A percentile compares a stretch with the other conserved stretches of the same genome.
Evolutionary conservation across 1,140 invertebrate species (phyloP).

Genomic region (Panagrolaimus sp.): DNA sequence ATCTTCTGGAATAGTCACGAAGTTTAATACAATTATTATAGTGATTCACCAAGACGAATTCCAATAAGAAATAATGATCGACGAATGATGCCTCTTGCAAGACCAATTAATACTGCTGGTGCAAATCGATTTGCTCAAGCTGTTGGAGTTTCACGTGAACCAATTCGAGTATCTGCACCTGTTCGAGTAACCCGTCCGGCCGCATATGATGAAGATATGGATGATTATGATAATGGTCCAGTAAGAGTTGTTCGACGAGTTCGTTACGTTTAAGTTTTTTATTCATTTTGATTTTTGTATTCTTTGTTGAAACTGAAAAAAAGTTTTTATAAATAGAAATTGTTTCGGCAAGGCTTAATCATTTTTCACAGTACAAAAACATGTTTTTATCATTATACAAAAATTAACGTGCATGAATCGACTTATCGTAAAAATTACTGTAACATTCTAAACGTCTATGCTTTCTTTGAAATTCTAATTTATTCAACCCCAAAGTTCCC

Average conservation of each 20-base stretch:
- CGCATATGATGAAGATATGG: constrained; percentile 2
- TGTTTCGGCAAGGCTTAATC: too few species aligned
- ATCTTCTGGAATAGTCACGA: background rate
- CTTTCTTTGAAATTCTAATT: constrained; percentile 6
- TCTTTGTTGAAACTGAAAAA: too few species aligned
- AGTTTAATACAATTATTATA: background rate
- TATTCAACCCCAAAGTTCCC: too few species aligned
- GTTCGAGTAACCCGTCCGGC: background rate
- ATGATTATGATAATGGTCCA: background rate
- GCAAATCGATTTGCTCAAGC: background rate
- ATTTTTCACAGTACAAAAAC: too few species aligned
- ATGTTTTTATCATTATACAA: too few species aligned
- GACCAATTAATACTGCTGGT: background rate
- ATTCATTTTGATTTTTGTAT: background rate
- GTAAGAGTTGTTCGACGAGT: constrained; percentile 5
- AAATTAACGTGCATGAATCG: too few species aligned
- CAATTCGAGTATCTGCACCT: background rate
- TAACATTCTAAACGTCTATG: too few species aligned
- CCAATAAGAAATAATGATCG: background rate
- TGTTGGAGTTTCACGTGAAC: background rate
- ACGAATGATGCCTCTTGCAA: background rate
- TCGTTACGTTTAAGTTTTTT: background rate
- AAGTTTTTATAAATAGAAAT: too few species aligned
- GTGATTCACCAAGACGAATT: background rate
- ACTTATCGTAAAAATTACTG: too few species aligned